Evolutionary conservation across 2,888 invertebrate genomes (phyloP).

Genomic region (Trileptium ribeirensis): DNA sequence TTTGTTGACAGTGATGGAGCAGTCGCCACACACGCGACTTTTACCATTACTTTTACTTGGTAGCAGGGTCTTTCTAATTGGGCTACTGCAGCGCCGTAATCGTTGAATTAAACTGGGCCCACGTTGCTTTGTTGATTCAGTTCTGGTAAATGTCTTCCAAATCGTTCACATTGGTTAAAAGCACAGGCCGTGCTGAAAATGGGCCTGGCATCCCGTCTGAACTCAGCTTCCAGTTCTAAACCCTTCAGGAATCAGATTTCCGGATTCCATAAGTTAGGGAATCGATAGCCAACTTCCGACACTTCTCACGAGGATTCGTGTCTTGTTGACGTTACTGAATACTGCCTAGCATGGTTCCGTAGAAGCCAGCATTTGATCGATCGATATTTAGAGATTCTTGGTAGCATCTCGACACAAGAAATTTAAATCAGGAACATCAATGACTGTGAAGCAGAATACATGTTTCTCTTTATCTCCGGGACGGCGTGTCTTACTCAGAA

Average conservation of each 20-base stretch:
- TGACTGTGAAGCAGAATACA: background rate
- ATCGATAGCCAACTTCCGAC: too few species aligned
- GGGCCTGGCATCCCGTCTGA: background rate
- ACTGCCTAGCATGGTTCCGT: too few species aligned
- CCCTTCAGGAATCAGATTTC: background rate
- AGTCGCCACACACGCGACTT: slow-evolving; percentile 6
- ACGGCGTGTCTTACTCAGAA: too few species aligned
- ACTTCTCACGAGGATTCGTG: too few species aligned
- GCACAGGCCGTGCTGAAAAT: slow-evolving; percentile 8
- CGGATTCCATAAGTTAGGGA: background rate
- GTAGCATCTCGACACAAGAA: background rate
- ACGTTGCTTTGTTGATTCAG: background rate
- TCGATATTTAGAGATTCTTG: background rate
- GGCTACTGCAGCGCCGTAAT: background rate
- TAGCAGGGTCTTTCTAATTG: slow-evolving; percentile 2
- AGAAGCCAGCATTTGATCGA: background rate
- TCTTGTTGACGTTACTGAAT: too few species aligned
- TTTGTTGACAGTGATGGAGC: background rate
- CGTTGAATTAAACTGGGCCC: background rate
- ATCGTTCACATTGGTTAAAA: background rate
- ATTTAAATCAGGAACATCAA: background rate
- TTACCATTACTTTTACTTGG: background rate
- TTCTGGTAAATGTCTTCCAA: slow-evolving; percentile 1
- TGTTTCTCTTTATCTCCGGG: too few species aligned
- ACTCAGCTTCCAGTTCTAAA: slow-evolving; percentile 3